A percentile compares a stretch with the other conserved stretches of the same genome.
phyloP scores from a whole-genome alignment of 1,140 invertebrate species.

The Paracyclopina nana region DNA sequence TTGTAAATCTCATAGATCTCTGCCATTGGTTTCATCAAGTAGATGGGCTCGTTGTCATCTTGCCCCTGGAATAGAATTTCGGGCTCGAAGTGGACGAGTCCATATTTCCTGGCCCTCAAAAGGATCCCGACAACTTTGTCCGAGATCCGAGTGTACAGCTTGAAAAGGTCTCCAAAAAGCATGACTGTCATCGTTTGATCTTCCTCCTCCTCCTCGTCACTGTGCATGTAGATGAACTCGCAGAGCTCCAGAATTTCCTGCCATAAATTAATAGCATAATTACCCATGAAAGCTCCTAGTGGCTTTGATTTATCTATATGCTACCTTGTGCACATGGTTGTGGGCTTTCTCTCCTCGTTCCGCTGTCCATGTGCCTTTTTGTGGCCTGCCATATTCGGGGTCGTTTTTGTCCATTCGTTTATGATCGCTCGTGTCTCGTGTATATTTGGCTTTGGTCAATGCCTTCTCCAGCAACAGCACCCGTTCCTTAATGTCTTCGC shows the following conservation, averaged over 20 bases:
- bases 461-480: neutral
- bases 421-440: neutral
- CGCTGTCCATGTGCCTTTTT: constrained; percentile 7
- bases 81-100: constrained; percentile 13
- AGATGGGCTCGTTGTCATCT: constrained; percentile 4
- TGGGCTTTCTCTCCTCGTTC: constrained; percentile 1
- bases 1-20: constrained; percentile 10
- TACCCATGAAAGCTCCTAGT: too few relatives aligned
- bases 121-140: constrained; percentile 14
- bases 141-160: constrained; percentile 12
- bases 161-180: constrained; percentile 14
- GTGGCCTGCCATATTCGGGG: constrained; percentile 11
- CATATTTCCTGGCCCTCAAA: constrained; percentile 14
- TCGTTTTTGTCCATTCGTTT: constrained; percentile 8
- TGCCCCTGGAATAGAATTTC: constrained; percentile 15
- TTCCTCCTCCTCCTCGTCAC: neutral
- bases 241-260: constrained; percentile 16
- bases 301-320: too few relatives aligned
- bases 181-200: neutral
- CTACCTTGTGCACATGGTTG: constrained; percentile 8
- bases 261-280: neutral
- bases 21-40: neutral
- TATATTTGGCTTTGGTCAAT: neutral
- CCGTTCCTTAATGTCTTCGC: neutral
- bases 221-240: constrained; percentile 13